Evolutionary conservation across 2,888 invertebrate genomes (phyloP).

Genomic region (Philopedon plagiatum): DNA sequence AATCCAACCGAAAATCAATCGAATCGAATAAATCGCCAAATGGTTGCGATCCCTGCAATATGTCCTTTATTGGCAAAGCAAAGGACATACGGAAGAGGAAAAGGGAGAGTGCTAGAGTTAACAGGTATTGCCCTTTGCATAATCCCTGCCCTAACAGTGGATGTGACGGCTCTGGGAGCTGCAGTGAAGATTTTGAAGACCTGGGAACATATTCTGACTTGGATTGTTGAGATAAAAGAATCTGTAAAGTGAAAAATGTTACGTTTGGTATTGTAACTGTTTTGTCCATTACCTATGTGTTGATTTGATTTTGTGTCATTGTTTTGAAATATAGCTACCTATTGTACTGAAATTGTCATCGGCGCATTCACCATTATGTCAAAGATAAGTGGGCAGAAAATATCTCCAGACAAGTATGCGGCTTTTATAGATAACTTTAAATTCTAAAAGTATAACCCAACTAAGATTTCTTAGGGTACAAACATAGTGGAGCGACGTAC

Average conservation of each 20-base stretch:
- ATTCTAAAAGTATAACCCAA: too few relatives aligned
- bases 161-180: neutral
- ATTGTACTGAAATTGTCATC: too few relatives aligned
- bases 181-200: conserved; percentile 24
- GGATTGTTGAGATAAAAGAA: neutral
- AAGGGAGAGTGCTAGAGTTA: neutral
- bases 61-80: neutral
- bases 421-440: too few relatives aligned
- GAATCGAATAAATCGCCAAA: neutral
- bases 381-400: too few relatives aligned
- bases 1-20: neutral
- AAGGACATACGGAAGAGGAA: neutral
- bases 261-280: neutral
- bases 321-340: neutral
- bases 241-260: neutral
- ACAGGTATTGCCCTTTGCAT: conserved; percentile 18
- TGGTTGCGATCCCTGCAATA: neutral
- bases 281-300: neutral
- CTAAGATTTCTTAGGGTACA: too few relatives aligned
- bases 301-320: neutral
- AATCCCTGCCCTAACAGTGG: neutral
- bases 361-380: too few relatives aligned
- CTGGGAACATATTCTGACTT: conserved; percentile 17
- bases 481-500: too few relatives aligned
- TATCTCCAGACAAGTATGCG: too few relatives aligned